These are phyloP conservation scores for Triops cancriformis DNA, from an alignment of 1,140 invertebrate genomes.

Conservation along the genomic window DNA sequence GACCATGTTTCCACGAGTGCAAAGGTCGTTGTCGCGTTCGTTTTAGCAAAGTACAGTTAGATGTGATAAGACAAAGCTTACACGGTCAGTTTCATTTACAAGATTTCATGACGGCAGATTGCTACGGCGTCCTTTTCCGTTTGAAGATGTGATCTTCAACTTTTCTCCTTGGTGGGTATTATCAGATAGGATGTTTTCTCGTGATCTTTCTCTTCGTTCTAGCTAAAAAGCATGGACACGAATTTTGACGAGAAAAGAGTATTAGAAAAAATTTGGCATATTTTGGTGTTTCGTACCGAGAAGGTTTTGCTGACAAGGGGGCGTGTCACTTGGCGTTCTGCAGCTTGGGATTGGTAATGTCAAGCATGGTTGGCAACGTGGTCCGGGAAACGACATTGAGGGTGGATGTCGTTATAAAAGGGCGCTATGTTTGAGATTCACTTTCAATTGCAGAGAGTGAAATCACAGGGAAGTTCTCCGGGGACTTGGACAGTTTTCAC, in stretches of 20 bases:
- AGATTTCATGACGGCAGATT: neutral
- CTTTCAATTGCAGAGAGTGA: slow-evolving; percentile 13
- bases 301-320: neutral
- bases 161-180: neutral
- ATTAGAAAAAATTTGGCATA: neutral
- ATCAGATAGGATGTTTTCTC: neutral
- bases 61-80: neutral
- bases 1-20: neutral
- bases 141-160: neutral
- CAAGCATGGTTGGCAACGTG: neutral
- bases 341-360: neutral
- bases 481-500: neutral
- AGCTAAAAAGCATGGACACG: neutral
- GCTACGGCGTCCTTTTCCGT: neutral
- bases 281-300: neutral
- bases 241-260: neutral
- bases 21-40: neutral
- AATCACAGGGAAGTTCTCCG: neutral
- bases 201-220: neutral
- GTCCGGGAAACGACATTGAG: neutral
- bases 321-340: neutral
- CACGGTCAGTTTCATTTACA: neutral
- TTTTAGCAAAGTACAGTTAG: neutral
- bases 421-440: slow-evolving; percentile 1
- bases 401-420: slow-evolving; percentile 10